Base-by-base conservation (phyloP, 1,140 invertebrate genomes). In the Atopsyche davidsoni region DNA sequence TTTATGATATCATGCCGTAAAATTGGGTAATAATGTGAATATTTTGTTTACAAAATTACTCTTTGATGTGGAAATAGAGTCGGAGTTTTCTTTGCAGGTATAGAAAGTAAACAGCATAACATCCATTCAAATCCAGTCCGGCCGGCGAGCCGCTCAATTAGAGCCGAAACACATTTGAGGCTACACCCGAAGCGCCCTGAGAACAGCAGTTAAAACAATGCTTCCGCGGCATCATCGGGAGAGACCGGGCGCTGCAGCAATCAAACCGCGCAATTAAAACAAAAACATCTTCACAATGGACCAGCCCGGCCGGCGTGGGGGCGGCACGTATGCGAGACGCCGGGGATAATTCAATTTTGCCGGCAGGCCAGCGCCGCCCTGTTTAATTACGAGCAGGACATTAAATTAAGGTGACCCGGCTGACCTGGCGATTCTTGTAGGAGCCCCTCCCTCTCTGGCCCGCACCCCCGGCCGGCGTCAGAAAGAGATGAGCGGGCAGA, bases 401-500 rank as follows among this genome's bases (percentile, higher is more conserved):
- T 57, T 57, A 57, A 57, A 57, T 57, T 57, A 57, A 57, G 55
- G 55, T 57, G 55, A 57, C 55, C 55, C 51, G 43, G 55, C 55
- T 57, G 55, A 57, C 55, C 55, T 51, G 47, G 55, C 55, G 55
- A 51, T 57, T 57, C 55, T 57, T 57, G 51, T 39, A 41, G 46
- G 46, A 39, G 10, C 42, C 39, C 35, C 18, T 17, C 35, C 40
- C 14, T 13, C 46, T 38, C 23, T 22, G 39, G 39, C 25, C 25
- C 7, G 7, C 25, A 28, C 14, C 35, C 25, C n/a, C n/a, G 24
- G 3, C 14, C 23, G 7, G 18, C 21, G n/a, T 4, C 21, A 48
- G 22, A 53, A 57, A 57, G 45, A 57, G 55, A 57, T 57, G 55
- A 57, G 55, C 51, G 53, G 53, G 55, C 55, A 57, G 51, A 57